These are phyloP conservation scores for Trachelus tabidus DNA, from an alignment of 2,888 invertebrate species.

Conservation along the genomic window DNA sequence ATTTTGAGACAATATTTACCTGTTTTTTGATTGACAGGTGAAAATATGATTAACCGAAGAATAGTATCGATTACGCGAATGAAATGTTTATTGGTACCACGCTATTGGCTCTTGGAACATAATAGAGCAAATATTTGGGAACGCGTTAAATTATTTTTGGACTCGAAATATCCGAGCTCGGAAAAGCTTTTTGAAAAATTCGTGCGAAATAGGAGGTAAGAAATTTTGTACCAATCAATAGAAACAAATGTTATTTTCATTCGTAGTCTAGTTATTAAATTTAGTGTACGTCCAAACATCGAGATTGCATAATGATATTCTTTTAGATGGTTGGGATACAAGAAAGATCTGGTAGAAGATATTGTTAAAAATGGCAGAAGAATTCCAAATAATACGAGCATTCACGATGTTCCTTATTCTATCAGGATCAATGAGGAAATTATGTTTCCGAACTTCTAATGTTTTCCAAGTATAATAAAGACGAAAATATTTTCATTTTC, in stretches of 20 bases:
- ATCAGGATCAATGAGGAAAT: constrained; percentile 72
- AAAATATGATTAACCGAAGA: constrained; percentile 75
- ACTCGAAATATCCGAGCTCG: constrained; percentile 71
- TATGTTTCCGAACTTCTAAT: constrained; percentile 36
- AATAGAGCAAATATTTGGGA: constrained; percentile 77
- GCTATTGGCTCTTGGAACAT: constrained; percentile 76
- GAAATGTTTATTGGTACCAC: constrained; percentile 76
- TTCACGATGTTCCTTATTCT: constrained; percentile 75
- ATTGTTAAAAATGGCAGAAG: constrained; percentile 67
- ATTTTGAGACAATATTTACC: background rate
- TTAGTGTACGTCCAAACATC: background rate
- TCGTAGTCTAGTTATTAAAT: background rate
- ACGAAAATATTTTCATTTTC: background rate
- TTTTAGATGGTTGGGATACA: constrained; percentile 69
- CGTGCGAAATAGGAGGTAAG: constrained; percentile 66
- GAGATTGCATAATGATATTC: background rate
- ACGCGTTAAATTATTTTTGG: constrained; percentile 72
- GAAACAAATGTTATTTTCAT: background rate
- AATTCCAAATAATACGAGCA: constrained; percentile 70
- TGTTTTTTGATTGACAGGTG: constrained; percentile 62
- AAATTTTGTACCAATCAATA: background rate
- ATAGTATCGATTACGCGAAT: constrained; percentile 75
- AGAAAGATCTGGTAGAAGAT: constrained; percentile 68
- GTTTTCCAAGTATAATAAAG: background rate
- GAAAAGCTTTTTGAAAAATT: constrained; percentile 71